phyloP scores from a whole-genome alignment of 2,888 invertebrate species.

The Iphiclides podalirius region DNA sequence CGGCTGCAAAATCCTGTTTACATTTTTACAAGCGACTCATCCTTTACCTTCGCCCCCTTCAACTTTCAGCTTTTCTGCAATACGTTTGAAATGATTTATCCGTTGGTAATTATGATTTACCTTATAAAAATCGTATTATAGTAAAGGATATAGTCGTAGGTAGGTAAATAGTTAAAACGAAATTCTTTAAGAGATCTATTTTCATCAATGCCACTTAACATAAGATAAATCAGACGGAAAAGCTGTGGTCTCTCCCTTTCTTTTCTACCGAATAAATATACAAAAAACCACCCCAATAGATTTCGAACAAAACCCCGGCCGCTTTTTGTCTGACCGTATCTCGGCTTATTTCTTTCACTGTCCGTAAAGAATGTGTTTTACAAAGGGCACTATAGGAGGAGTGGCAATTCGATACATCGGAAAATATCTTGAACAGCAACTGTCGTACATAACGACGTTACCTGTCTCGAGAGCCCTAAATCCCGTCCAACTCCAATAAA shows the following conservation, averaged over 20 bases:
- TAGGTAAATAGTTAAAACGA: too few species aligned
- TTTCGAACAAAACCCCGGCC: conserved; percentile 5
- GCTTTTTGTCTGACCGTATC: conserved; percentile 5
- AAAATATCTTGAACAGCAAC: conserved; percentile 13
- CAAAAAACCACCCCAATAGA: conserved; percentile 4
- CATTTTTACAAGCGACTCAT: background rate
- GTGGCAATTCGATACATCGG: conserved; percentile 15
- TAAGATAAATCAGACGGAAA: too few species aligned
- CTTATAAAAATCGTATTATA: too few species aligned
- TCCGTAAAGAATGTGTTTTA: conserved; percentile 11
- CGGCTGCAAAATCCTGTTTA: conserved; percentile 1
- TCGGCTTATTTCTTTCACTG: conserved; percentile 6
- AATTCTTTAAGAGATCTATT: too few species aligned
- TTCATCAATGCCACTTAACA: too few species aligned
- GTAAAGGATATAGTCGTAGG: too few species aligned
- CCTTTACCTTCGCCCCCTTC: background rate
- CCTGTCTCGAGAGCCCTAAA: conserved; percentile 15
- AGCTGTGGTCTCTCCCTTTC: too few species aligned
- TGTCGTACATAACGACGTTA: conserved; percentile 9
- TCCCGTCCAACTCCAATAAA: conserved; percentile 18
- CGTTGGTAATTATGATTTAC: too few species aligned
- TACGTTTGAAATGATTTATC: background rate
- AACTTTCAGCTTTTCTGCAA: background rate
- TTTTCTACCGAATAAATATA: conserved; percentile 1
- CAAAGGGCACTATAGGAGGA: conserved; percentile 4